These are phyloP conservation scores for Silurus asotus DNA, from an alignment of 2,113 vertebrate species.

Conservation along the genomic window DNA sequence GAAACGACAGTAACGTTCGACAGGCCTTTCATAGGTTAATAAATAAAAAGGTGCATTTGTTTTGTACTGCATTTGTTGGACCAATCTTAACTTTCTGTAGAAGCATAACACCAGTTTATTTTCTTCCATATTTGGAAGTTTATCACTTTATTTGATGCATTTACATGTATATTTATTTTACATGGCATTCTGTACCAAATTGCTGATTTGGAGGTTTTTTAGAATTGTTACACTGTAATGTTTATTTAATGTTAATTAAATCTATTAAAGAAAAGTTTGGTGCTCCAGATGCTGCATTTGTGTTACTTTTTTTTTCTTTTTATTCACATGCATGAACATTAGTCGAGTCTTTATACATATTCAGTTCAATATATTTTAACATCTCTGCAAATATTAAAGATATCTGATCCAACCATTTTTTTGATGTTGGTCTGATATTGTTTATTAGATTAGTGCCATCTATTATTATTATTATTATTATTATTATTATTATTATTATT, in stretches of 20 bases:
- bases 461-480: too few relatives aligned
- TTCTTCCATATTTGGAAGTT: slow-evolving; percentile 79
- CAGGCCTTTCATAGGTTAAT: neutral
- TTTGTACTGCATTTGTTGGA: slow-evolving; percentile 31
- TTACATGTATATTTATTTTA: slow-evolving; percentile 74
- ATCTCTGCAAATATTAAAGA: neutral
- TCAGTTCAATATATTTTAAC: neutral
- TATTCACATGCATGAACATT: neutral
- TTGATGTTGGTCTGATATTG: too few relatives aligned
- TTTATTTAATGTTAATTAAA: slow-evolving; percentile 67
- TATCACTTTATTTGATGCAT: slow-evolving; percentile 59
- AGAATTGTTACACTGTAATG: slow-evolving; percentile 61
- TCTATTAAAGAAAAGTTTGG: slow-evolving; percentile 35
- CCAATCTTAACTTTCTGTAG: slow-evolving; percentile 37
- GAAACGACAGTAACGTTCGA: neutral
- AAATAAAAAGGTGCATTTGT: neutral
- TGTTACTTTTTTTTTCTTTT: neutral
- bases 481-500: too few relatives aligned
- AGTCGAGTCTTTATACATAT: neutral
- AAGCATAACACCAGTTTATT: slow-evolving; percentile 55
- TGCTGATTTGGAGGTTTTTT: slow-evolving; percentile 56
- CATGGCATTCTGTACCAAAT: slow-evolving; percentile 57
- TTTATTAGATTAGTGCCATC: too few relatives aligned
- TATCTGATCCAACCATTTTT: too few relatives aligned
- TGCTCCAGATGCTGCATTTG: too few relatives aligned